phyloP scores from a whole-genome alignment of 2,888 invertebrate species.

The Eupithecia abbreviata region DNA sequence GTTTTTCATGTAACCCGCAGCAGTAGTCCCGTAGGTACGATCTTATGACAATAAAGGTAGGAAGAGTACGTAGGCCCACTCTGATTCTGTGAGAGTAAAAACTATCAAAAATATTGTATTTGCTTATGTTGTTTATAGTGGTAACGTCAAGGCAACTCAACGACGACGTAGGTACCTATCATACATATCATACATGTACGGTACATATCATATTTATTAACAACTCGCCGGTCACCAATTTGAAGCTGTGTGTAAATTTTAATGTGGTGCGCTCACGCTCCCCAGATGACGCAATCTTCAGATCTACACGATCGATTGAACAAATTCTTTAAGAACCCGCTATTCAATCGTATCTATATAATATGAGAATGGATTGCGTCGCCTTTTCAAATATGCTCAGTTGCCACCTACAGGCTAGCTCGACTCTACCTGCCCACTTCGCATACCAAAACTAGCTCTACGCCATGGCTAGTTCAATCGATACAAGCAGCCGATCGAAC shows the following conservation, averaged over 20 bases:
- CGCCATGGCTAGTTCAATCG: conserved; percentile 37
- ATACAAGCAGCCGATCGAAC: conserved; percentile 41
- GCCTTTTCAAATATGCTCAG: conserved; percentile 33
- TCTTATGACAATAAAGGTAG: not conserved
- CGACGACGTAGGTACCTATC: not conserved
- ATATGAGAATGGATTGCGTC: conserved; percentile 42
- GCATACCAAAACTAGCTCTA: conserved; percentile 22
- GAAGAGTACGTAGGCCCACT: not conserved
- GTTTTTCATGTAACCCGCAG: too few relatives aligned
- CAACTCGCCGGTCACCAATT: conserved; percentile 43
- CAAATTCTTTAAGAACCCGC: conserved; percentile 45
- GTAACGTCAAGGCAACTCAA: not conserved
- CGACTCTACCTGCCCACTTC: conserved; percentile 35
- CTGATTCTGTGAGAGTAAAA: not conserved
- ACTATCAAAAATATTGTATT: not conserved
- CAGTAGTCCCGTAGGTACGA: not conserved
- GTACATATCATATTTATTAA: conserved; percentile 20
- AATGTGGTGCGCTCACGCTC: conserved; percentile 52
- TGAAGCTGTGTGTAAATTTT: conserved; percentile 51
- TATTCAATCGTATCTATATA: conserved; percentile 43
- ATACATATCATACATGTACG: too few relatives aligned
- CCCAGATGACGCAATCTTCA: conserved; percentile 59
- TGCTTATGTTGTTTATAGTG: not conserved
- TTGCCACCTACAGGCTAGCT: conserved; percentile 31
- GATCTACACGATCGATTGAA: conserved; percentile 53